Conservation (phyloP, 2,797 vertebrate species). For the Nannoperca australis region DNA sequence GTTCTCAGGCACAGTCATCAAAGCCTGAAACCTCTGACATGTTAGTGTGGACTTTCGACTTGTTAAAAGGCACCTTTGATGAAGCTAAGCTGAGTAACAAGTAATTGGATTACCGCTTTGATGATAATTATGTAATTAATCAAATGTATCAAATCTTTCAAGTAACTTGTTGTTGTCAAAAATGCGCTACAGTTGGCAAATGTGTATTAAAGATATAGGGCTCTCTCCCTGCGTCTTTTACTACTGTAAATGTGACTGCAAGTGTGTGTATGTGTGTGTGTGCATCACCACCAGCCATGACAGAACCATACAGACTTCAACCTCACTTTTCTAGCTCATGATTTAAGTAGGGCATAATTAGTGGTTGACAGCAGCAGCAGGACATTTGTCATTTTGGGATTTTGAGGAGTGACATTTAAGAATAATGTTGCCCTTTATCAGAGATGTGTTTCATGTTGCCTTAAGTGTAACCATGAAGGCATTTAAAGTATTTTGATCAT, state of each 20-base stretch:
- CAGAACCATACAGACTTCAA: conserved; percentile 66
- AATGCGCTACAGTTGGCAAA: not conserved
- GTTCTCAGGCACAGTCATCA: conserved; percentile 6
- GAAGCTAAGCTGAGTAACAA: not conserved
- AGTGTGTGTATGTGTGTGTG: not conserved
- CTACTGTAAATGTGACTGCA: not conserved
- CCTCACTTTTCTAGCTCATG: conserved; percentile 74
- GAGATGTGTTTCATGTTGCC: conserved; percentile 20
- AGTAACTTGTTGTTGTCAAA: not conserved
- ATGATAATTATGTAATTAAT: not conserved
- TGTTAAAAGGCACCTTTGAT: not conserved
- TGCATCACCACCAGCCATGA: conserved; percentile 20
- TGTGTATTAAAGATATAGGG: not conserved
- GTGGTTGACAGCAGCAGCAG: conserved; percentile 72
- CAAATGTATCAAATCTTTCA: not conserved
- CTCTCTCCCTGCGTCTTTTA: not conserved
- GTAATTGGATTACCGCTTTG: not conserved
- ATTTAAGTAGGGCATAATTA: conserved; percentile 78
- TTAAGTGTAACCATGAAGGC: conserved; percentile 13
- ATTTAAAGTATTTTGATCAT: conserved; percentile 23
- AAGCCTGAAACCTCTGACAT: not conserved
- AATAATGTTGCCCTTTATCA: conserved; percentile 45
- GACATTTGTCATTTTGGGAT: conserved; percentile 78
- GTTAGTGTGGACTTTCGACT: not conserved
- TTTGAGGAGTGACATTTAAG: conserved; percentile 61